These are phyloP conservation scores for Porites lutea DNA, from an alignment of 64 coral and sea anemone species.

Conservation along the genomic window DNA sequence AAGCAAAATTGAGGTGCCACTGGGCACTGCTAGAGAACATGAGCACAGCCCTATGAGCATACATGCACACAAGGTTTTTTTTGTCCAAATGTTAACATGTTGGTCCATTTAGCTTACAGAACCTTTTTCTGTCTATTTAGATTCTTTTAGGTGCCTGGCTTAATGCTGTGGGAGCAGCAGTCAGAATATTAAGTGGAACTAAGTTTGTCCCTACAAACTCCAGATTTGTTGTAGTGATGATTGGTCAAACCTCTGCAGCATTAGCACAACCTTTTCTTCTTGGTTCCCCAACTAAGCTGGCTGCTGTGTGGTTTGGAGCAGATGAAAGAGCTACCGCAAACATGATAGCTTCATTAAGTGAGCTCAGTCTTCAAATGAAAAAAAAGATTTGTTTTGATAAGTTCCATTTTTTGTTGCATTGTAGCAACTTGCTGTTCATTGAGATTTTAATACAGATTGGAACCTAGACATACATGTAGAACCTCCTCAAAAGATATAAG, in stretches of 20 bases:
- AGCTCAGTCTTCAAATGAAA: neutral
- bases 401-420: no score
- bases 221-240: conserved; percentile 83
- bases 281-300: conserved; percentile 88
- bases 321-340: conserved; percentile 90
- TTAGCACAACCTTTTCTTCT: conserved; percentile 94
- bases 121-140: conserved; percentile 14
- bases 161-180: conserved; percentile 85
- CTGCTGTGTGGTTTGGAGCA: conserved; percentile 95
- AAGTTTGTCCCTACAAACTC: neutral
- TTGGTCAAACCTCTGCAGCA: conserved; percentile 86
- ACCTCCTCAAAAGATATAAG: no score
- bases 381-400: no score
- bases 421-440: no score
- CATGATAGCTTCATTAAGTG: conserved; percentile 91
- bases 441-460: no score
- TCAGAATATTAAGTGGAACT: conserved; percentile 81
- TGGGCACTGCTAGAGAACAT: no score
- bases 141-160: conserved; percentile 87
- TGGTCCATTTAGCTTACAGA: no score
- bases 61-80: no score
- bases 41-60: no score
- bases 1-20: no score
- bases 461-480: no score
- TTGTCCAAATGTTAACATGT: no score